Conservation (phyloP, 2,797 vertebrate genomes). For the Anolis apletophallus region DNA sequence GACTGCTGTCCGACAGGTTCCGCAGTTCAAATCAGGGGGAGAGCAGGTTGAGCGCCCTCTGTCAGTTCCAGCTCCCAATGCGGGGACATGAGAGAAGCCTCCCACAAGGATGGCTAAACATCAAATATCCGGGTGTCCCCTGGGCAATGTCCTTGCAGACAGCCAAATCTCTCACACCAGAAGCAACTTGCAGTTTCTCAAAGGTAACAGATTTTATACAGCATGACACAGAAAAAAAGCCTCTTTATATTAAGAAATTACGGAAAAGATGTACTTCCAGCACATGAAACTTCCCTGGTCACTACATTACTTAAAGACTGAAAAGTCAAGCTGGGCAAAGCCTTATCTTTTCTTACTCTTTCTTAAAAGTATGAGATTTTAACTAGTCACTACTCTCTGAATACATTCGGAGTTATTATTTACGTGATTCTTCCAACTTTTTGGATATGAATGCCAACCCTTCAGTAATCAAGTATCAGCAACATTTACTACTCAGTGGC, state of each 20-base stretch:
- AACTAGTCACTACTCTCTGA: neutral
- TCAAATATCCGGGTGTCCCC: no score
- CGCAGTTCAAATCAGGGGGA: no score
- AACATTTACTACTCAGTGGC: neutral
- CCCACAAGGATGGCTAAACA: no score
- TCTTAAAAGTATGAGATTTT: neutral
- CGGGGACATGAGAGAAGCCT: no score
- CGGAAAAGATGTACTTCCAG: neutral
- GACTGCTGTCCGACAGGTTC: no score
- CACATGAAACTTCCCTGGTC: neutral
- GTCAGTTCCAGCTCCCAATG: no score
- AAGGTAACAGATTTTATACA: no score
- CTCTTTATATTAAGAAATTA: neutral
- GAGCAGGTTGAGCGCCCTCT: no score
- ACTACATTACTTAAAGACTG: neutral
- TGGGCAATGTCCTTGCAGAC: no score
- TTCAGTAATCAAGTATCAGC: neutral
- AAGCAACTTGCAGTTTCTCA: no score
- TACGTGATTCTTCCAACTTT: neutral
- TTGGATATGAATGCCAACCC: neutral
- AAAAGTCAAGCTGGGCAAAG: neutral
- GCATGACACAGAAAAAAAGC: no score
- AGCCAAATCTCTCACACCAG: no score
- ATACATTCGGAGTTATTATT: neutral
- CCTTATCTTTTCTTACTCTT: neutral